These are phyloP conservation scores for Dendroctonus ponderosae DNA, from an alignment of 1,140 invertebrate species.

Conservation along the genomic window DNA sequence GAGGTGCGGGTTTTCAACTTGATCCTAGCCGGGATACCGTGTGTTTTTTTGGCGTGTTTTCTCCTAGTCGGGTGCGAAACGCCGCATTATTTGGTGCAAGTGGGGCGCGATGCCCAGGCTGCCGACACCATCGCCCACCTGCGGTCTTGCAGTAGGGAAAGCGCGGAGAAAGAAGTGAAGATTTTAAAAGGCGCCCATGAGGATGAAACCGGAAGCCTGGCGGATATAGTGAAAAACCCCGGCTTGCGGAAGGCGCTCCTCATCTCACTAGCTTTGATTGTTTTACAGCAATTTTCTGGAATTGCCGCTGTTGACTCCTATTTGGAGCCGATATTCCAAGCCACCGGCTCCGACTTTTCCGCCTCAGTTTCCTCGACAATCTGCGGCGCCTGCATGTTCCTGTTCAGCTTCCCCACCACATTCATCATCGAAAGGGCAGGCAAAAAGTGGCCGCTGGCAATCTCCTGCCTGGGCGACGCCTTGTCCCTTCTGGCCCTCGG, in stretches of 20 bases:
- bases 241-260: constrained; percentile 65
- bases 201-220: constrained; percentile 13
- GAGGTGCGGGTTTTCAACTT: constrained; percentile 52
- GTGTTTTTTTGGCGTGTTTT: constrained; percentile 56
- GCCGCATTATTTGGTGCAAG: constrained; percentile 67
- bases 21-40: constrained; percentile 51
- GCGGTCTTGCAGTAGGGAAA: constrained; percentile 52
- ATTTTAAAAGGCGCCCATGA: constrained; percentile 31
- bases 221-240: constrained; percentile 50
- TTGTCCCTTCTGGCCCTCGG: constrained; percentile 56
- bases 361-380: constrained; percentile 67
- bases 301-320: constrained; percentile 82
- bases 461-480: constrained; percentile 59
- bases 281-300: constrained; percentile 74
- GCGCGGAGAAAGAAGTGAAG: constrained; percentile 60
- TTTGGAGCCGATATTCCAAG: constrained; percentile 67
- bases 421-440: constrained; percentile 67
- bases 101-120: constrained; percentile 60
- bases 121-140: constrained; percentile 62
- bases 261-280: constrained; percentile 66
- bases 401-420: constrained; percentile 59
- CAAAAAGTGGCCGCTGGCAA: constrained; percentile 65
- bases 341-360: constrained; percentile 57
- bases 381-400: constrained; percentile 64
- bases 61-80: constrained; percentile 64